A percentile compares a stretch with the other conserved stretches of the same genome.
Evolutionary conservation across 2,797 vertebrate species (phyloP).

Genomic region (Hyperoplus immaculatus): DNA sequence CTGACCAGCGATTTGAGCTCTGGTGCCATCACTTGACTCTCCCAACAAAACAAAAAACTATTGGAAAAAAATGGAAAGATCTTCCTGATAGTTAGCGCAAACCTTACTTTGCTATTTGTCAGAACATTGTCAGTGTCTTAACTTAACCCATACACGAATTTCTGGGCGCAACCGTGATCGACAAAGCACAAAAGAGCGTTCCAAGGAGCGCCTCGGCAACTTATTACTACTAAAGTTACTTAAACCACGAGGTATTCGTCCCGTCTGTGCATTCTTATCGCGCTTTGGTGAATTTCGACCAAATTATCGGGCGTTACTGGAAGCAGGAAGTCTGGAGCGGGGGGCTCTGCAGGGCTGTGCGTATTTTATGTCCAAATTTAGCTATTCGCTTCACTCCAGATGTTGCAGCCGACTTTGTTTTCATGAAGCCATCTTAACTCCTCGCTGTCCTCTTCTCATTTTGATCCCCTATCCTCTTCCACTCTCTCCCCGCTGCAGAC

Average conservation of each 20-base stretch:
- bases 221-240: conserved; percentile 8
- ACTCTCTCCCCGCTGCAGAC: conserved; percentile 79
- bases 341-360: conserved; percentile 23
- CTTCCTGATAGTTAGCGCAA: conserved; percentile 17
- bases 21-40: conserved; percentile 74
- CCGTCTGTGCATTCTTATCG: conserved; percentile 58
- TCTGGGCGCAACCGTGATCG: neutral
- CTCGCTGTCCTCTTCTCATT: conserved; percentile 58
- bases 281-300: conserved; percentile 3
- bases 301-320: conserved; percentile 22
- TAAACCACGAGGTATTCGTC: conserved; percentile 34
- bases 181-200: neutral
- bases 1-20: conserved; percentile 63
- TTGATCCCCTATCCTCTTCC: conserved; percentile 61
- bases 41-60: conserved; percentile 1
- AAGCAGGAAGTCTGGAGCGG: conserved; percentile 42
- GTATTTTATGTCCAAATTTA: conserved; percentile 47
- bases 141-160: conserved; percentile 21
- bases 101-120: conserved; percentile 59
- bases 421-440: conserved; percentile 43
- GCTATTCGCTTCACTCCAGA: conserved; percentile 54
- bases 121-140: conserved; percentile 74
- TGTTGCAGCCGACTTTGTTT: conserved; percentile 60
- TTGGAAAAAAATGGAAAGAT: conserved; percentile 19
- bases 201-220: conserved; percentile 10